A percentile compares a stretch with the other conserved stretches of the same genome.
Evolutionary conservation across 2,888 invertebrate genomes (phyloP).

Genomic region (Pasiphila rectangulata): DNA sequence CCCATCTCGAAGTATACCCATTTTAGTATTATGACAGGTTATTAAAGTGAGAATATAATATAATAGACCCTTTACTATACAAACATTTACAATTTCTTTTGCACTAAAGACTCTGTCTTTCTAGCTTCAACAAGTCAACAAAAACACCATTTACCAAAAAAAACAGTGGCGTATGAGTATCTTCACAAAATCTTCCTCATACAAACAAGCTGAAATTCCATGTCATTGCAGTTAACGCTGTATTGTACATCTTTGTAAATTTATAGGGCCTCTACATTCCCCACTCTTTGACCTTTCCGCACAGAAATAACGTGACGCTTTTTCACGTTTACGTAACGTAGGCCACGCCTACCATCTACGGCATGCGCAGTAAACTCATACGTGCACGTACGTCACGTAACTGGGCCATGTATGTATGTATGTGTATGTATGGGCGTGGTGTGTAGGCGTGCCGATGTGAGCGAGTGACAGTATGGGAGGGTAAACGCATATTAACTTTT

Average conservation of each 20-base stretch:
- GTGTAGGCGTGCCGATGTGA: constrained; percentile 59
- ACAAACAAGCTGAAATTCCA: too few species aligned
- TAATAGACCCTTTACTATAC: too few species aligned
- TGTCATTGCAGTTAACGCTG: too few species aligned
- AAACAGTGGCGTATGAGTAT: too few species aligned
- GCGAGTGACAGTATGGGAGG: constrained; percentile 58
- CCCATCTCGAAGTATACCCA: too few species aligned
- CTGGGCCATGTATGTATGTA: constrained; percentile 47
- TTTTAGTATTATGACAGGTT: too few species aligned
- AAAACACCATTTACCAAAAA: too few species aligned
- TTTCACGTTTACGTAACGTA: constrained; percentile 50
- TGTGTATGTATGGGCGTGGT: constrained; percentile 30
- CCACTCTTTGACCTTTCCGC: constrained; percentile 14
- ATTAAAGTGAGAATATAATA: too few species aligned
- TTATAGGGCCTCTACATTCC: background rate
- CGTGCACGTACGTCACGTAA: constrained; percentile 56
- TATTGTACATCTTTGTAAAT: background rate
- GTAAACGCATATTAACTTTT: constrained; percentile 24
- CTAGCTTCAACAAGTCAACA: too few species aligned
- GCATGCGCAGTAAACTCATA: constrained; percentile 68
- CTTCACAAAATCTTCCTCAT: too few species aligned
- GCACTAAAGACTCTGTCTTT: too few species aligned
- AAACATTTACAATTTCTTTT: too few species aligned
- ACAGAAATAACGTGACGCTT: constrained; percentile 61
- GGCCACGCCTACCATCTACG: constrained; percentile 66